phyloP scores from a whole-genome alignment of 92 coral and sea anemone genomes.

The Hydrozoanthus gracilis region DNA sequence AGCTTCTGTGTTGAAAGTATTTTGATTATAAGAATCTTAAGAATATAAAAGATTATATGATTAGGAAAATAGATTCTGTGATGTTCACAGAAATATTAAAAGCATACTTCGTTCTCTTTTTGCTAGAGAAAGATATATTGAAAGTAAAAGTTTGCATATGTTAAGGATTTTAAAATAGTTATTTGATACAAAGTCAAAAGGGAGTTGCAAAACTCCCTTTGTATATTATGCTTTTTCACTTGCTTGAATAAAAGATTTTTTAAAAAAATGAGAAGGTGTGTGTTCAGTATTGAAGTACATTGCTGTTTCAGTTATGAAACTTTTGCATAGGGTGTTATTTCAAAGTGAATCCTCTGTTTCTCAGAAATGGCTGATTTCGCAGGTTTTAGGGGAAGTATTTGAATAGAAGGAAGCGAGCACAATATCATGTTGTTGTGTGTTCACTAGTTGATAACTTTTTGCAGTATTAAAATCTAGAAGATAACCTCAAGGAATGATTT shows the following conservation, averaged over 20 bases:
- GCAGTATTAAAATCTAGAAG: not conserved
- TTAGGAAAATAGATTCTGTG: not conserved
- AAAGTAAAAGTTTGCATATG: not conserved
- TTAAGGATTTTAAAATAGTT: not conserved
- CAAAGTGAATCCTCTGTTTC: not conserved
- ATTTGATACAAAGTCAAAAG: not conserved
- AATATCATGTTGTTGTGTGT: conserved; percentile 11
- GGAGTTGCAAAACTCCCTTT: not conserved
- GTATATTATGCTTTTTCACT: not conserved
- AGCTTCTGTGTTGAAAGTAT: not conserved
- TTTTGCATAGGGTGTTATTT: no score
- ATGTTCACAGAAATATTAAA: conserved; percentile 20
- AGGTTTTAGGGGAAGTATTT: not conserved
- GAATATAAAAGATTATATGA: not conserved
- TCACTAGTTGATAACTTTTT: conserved; percentile 3
- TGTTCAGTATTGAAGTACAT: no score
- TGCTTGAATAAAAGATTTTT: conserved; percentile 8
- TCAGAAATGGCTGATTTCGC: not conserved
- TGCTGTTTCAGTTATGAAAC: no score
- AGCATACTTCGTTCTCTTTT: not conserved
- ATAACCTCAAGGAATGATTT: not conserved
- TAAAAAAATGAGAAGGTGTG: no score
- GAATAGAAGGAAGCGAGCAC: not conserved
- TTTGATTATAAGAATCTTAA: not conserved
- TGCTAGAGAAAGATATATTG: conserved; percentile 18